Base-by-base conservation (phyloP, 2,888 invertebrate species). In the Nebria brevicollis region DNA sequence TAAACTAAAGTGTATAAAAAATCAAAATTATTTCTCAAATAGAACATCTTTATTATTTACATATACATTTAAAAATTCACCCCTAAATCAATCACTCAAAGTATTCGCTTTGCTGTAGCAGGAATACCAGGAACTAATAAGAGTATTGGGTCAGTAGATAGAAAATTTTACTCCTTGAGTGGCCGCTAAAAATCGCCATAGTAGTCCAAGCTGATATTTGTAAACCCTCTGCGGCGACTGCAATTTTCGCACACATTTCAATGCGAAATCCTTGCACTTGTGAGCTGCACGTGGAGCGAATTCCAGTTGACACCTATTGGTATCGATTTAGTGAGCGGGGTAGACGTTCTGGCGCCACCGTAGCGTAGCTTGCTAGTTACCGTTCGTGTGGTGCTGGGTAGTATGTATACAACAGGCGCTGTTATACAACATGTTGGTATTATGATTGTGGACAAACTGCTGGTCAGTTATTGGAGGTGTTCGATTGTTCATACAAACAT, bases 311-410 rank as follows among this genome's bases (percentile, higher is more conserved):
- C 43, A 43, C 43, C 42, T 73, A 26, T 26, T 43, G 43, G 73
- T 79, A 79, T 79, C 79, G 79, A 79, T 79, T 79, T 79, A 79
- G 75, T 79, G 79, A 79, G 42, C 68, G 54, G n/a, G 43, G 68
- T 79, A 79, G 79, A 79, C 79, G 79, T 75, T 15, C 66, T 25
- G 79, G 79, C 79, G 79, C 79, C 68, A 75, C 75, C 65, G 79
- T 54, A 64, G 78, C 66, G n/a, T 34, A 15, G 26, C 42, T 43
- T 42, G 15, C 73, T 20, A 68, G 73, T 73, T 42, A 42, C 26
- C 68, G 20, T 20, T 20, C 20, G 68, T 68, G 26, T 68, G 13
- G 13, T 41, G 34, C 73, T 43, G 73, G 73, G 43, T 42, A 42
- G 15, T 41, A 15, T 13, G 43, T 73, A 15, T 73, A 15, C 41